Evolutionary conservation across 2,113 vertebrate genomes (phyloP).

Genomic region (Antennarius striatus): DNA sequence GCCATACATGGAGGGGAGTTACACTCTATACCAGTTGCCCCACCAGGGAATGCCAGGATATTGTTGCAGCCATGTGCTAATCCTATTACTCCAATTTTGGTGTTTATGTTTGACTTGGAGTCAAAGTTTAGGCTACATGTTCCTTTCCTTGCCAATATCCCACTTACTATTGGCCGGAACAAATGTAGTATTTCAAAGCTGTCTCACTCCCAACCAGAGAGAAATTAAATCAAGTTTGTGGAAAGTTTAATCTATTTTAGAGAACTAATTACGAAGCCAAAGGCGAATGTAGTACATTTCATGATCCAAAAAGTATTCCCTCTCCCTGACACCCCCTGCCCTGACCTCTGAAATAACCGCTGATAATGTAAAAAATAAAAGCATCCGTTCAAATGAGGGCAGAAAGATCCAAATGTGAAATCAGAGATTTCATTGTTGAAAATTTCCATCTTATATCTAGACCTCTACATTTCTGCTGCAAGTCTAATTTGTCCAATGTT

Average conservation of each 20-base stretch:
- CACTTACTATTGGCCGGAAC: neutral
- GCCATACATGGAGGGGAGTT: conserved; percentile 3
- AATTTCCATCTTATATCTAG: conserved; percentile 24
- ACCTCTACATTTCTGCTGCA: conserved; percentile 27
- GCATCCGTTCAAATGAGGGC: neutral
- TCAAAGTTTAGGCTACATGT: conserved; percentile 10
- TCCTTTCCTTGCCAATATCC: neutral
- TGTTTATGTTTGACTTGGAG: conserved; percentile 39
- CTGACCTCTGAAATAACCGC: neutral
- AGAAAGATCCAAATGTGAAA: conserved; percentile 10
- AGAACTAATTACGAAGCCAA: neutral
- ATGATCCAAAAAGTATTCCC: conserved; percentile 4
- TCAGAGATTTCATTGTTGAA: conserved; percentile 17
- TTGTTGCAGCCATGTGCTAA: conserved; percentile 48
- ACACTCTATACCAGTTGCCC: conserved; percentile 2
- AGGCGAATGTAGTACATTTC: neutral
- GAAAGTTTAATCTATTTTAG: neutral
- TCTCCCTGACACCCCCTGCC: neutral
- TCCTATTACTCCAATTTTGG: conserved; percentile 44
- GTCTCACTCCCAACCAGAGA: neutral
- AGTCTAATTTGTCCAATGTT: conserved; percentile 37
- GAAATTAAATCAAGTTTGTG: neutral
- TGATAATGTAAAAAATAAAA: neutral
- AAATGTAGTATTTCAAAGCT: neutral
- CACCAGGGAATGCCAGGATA: conserved; percentile 28